These are phyloP conservation scores for Agrilus planipennis DNA, from an alignment of 1,140 invertebrate species.

Conservation along the genomic window DNA sequence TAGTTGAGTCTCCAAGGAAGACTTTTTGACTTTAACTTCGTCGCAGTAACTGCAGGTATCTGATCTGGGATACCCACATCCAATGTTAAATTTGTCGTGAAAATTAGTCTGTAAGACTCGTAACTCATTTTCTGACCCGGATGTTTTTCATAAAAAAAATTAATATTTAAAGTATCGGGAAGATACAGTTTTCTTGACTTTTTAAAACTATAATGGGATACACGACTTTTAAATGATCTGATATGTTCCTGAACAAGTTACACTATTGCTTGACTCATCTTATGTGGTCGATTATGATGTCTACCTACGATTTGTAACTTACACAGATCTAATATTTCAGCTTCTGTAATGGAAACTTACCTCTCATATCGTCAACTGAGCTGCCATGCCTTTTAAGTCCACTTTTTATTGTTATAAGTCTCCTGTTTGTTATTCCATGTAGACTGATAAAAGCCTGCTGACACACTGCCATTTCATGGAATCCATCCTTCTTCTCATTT, in stretches of 20 bases:
- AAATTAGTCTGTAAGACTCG: not conserved
- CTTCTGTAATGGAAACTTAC: no score
- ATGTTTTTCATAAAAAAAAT: slow-evolving; percentile 1
- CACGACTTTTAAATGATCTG: slow-evolving; percentile 3
- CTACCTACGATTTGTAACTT: no score
- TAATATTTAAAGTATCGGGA: slow-evolving; percentile 5
- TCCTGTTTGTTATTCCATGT: slow-evolving; percentile 7
- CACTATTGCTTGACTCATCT: slow-evolving; percentile 1
- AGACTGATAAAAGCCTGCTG: no score
- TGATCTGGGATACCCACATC: slow-evolving; percentile 7
- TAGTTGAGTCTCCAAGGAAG: not conserved
- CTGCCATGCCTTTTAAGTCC: not conserved
- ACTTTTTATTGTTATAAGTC: slow-evolving; percentile 6
- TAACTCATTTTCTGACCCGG: slow-evolving; percentile 1
- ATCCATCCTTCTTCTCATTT: no score
- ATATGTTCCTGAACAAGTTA: not conserved
- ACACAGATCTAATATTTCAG: no score
- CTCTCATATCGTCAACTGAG: not conserved
- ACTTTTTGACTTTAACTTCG: not conserved
- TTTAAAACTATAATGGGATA: slow-evolving; percentile 4
- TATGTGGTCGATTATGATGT: slow-evolving; percentile 6
- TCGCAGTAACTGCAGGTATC: slow-evolving; percentile 3
- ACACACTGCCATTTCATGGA: no score
- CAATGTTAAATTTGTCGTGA: slow-evolving; percentile 5
- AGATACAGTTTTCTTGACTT: slow-evolving; percentile 4